Conservation (phyloP, 2,797 vertebrate species). For the Leuciscus waleckii region DNA sequence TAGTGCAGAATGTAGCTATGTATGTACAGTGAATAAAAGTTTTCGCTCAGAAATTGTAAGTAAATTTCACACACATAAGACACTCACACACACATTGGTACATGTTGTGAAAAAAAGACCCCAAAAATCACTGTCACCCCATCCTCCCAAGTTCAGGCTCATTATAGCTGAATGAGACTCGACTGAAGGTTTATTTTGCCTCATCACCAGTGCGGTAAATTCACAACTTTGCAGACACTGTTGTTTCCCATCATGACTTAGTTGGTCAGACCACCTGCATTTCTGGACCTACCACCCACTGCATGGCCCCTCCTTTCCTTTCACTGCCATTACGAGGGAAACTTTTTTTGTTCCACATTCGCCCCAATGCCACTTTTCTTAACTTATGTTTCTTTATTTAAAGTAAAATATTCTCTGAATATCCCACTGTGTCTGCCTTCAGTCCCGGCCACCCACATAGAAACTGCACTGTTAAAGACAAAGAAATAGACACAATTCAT, state of each 20-base stretch:
- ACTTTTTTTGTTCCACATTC: neutral
- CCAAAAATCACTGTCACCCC: neutral
- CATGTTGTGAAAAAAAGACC: neutral
- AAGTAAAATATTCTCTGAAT: conserved; percentile 10
- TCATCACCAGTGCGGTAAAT: neutral
- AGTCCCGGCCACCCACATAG: neutral
- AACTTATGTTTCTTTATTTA: neutral
- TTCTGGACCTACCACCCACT: conserved; percentile 24
- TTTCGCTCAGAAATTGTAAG: too few relatives aligned
- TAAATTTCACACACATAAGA: too few relatives aligned
- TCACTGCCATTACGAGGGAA: neutral
- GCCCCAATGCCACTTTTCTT: neutral
- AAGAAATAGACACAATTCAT: conserved; percentile 25
- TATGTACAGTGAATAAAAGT: too few relatives aligned
- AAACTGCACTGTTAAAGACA: conserved; percentile 3
- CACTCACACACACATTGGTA: too few relatives aligned
- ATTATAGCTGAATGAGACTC: neutral
- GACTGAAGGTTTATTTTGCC: neutral
- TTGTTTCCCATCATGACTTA: neutral
- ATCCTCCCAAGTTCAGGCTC: neutral
- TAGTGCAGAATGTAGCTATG: too few relatives aligned
- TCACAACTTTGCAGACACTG: neutral
- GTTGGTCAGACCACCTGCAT: conserved; percentile 4
- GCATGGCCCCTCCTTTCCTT: neutral
- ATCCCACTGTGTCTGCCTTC: conserved; percentile 4